Evolutionary conservation across 92 coral and sea anemone genomes (phyloP), one percentile per base, ranked within the genome.

Genomic region (Blastomussa wellsi): DNA sequence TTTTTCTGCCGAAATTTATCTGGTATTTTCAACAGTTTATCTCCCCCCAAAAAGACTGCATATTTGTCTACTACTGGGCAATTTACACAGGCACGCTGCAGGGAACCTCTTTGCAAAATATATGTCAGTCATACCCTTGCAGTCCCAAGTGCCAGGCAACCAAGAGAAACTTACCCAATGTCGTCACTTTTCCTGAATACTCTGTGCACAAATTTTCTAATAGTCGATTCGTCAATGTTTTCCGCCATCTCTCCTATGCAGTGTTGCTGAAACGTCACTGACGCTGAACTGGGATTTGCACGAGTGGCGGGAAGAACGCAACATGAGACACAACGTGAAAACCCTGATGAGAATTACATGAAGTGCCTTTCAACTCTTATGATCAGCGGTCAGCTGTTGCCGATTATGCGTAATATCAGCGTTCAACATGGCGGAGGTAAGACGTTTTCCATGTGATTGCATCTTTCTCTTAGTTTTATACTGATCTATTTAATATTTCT

Each of bases 151-250:
- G n/a, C n/a, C n/a, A n/a, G n/a, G n/a, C n/a, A n/a, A n/a, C n/a
- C n/a, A n/a, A n/a, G n/a, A n/a, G n/a, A n/a, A 53, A 22, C 96
- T 71, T 88, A 96, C 98, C 92, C 98, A 14, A 89, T 88, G 84
- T 96, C 88, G 41, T 92, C 65, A 79, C 90, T 89, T 73, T 90
- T 73, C 76, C 84, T 78, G 72, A 96, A 89, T 38, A 94, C 77
- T 55, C 90, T 85, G 48, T 81, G 86, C 53, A 96, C 82, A 86
- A 94, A 96, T 38, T 82, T 89, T 53, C 81, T 85, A 59, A 94
- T 83, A 49, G 66, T 42, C 24, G 82, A 74, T 22, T 79, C 88
- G 66, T 86, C 86, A 42, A 91, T 78, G 17, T 81, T 80, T 75
- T 68, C 65, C 44, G 32, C 88, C 93, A 87, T 87, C 20, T 51